These are phyloP conservation scores for Drosophila yakuba DNA, from an alignment of 1,140 invertebrate genomes.

Conservation along the genomic window DNA sequence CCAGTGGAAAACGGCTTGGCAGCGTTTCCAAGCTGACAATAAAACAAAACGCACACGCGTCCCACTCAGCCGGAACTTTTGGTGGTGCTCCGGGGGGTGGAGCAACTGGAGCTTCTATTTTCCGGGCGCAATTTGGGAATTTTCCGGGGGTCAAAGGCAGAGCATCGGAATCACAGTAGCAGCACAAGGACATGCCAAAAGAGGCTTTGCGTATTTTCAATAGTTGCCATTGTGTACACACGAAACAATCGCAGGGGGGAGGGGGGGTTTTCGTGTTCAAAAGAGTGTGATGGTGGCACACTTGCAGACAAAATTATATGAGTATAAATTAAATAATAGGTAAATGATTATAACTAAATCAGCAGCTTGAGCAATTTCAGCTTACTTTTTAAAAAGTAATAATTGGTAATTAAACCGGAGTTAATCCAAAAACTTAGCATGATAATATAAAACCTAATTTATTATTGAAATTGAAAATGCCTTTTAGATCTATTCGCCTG, in stretches of 20 bases:
- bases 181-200: conserved; percentile 79
- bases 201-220: conserved; percentile 81
- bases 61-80: conserved; percentile 15
- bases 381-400: too few species aligned
- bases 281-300: conserved; percentile 3
- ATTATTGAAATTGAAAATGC: not conserved
- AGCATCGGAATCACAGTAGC: conserved; percentile 75
- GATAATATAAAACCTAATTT: too few species aligned
- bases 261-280: not conserved
- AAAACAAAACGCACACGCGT: conserved; percentile 79
- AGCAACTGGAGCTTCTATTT: not conserved
- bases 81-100: too few species aligned
- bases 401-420: too few species aligned
- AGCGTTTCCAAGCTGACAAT: conserved; percentile 66
- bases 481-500: not conserved
- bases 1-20: conserved; percentile 60
- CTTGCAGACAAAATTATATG: not conserved
- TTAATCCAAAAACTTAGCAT: not conserved
- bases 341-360: not conserved
- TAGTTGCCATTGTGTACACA: conserved; percentile 74
- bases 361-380: not conserved
- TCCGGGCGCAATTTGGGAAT: conserved; percentile 37
- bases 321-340: too few species aligned
- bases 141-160: conserved; percentile 61
- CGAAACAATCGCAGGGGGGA: conserved; percentile 58